Evolutionary conservation across 2,888 invertebrate genomes (phyloP), one percentile per base, ranked within the genome.

Genomic region (Idaea aversata): DNA sequence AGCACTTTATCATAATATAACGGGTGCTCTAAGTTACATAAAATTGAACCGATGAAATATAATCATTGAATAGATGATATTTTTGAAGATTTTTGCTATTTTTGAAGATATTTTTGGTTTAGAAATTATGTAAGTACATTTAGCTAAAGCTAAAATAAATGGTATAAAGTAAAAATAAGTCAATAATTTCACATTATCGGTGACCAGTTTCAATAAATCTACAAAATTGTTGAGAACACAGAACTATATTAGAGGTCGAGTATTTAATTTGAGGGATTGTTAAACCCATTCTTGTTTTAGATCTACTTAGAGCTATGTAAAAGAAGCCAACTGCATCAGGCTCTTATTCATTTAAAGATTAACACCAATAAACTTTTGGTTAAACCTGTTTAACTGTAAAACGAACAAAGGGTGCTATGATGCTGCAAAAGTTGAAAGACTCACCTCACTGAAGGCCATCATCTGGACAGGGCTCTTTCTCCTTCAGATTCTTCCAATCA

Each of bases 391-490:
- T 47, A 13, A 47, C 13, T 13, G 47, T 47, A 47, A 47, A 7
- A 47, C 13, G 47, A 47, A 74, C 70, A 71, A 71, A 72, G 68
- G 65, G 70, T 58, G 62, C 57, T 61, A 61, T 38, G 72, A 73
- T 71, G 72, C 72, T 68, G 70, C 68, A 72, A 74, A 69, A 72
- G 66, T 68, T 67, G 73, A 80, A 75, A 79, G 76, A 92, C 94
- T 94, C 88, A 95, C 95, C 95, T 96, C 95, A 95, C 95, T 95
- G 95, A 95, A 95, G 95, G 95, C 95, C 95, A 95, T 95, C 86
- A 93, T 94, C 94, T 94, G 87, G 92, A 91, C 93, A 91, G 93
- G 90, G 88, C 88, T 93, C 88, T 88, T 91, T 88, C 90, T 89
- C 90, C 86, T 89, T 90, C 91, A 88, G 93, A 92, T 93, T 91